These are phyloP conservation scores for Sminthurinus signatus DNA, from an alignment of 1,140 invertebrate genomes.

Conservation along the genomic window DNA sequence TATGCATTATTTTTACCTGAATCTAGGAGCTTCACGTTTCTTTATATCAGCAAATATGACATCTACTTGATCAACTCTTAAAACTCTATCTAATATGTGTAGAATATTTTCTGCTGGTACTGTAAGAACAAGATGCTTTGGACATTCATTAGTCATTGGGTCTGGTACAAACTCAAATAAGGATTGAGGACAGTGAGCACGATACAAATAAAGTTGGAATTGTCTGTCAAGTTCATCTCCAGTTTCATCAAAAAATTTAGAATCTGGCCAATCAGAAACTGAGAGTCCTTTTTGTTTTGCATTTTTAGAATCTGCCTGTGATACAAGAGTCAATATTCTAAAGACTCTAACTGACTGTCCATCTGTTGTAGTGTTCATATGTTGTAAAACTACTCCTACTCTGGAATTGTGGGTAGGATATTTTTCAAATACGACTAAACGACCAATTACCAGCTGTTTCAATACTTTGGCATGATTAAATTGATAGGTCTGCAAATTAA, in stretches of 20 bases:
- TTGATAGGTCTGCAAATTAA: too few relatives aligned
- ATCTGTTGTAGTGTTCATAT: too few relatives aligned
- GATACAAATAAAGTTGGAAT: slow-evolving; percentile 31
- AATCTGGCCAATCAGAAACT: slow-evolving; percentile 17
- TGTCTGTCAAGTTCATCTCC: slow-evolving; percentile 15
- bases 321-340: slow-evolving; percentile 24
- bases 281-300: neutral
- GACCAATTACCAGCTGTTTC: slow-evolving; percentile 59
- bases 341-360: slow-evolving; percentile 10
- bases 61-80: too few relatives aligned
- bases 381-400: slow-evolving; percentile 30
- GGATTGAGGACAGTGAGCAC: slow-evolving; percentile 6
- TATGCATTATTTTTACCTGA: too few relatives aligned
- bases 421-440: slow-evolving; percentile 56
- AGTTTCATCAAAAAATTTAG: slow-evolving; percentile 6
- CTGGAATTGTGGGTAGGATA: slow-evolving; percentile 23
- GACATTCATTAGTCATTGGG: neutral
- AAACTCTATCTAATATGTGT: slow-evolving; percentile 9
- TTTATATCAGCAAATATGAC: too few relatives aligned
- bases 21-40: too few relatives aligned
- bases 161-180: slow-evolving; percentile 22
- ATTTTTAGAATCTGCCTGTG: neutral
- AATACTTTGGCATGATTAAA: slow-evolving; percentile 26
- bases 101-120: slow-evolving; percentile 25
- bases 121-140: slow-evolving; percentile 14